phyloP scores from a whole-genome alignment of 2,888 invertebrate species.

The Zaprionus bogoriensis region DNA sequence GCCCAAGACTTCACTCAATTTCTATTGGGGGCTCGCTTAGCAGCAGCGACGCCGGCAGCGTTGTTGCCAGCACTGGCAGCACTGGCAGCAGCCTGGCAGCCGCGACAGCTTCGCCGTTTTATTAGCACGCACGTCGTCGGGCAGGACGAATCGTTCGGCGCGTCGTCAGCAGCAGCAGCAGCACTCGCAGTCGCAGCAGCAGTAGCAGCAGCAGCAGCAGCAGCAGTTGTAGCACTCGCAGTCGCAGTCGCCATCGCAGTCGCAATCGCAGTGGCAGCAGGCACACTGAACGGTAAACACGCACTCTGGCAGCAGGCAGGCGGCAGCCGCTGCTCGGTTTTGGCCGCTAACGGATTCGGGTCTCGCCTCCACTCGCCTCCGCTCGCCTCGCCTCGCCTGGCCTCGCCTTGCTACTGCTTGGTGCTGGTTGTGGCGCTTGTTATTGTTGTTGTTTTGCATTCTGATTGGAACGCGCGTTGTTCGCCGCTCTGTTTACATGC shows the following conservation, averaged over 20 bases:
- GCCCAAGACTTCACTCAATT: constrained; percentile 27
- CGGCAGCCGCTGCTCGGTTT: constrained; percentile 31
- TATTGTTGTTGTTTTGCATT: neutral
- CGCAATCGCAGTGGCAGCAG: neutral
- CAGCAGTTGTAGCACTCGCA: constrained; percentile 22
- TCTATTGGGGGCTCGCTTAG: neutral
- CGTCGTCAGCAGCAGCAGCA: constrained; percentile 38
- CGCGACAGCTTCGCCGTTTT: constrained; percentile 47
- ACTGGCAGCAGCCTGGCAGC: constrained; percentile 39
- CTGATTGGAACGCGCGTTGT: neutral
- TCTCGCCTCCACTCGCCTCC: constrained; percentile 24
- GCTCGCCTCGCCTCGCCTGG: constrained; percentile 11
- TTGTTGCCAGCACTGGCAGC: constrained; percentile 30
- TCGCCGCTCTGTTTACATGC: constrained; percentile 3
- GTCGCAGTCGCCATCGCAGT: neutral
- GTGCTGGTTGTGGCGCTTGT: neutral
- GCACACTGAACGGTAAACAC: neutral
- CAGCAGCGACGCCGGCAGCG: constrained; percentile 14
- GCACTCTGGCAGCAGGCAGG: neutral
- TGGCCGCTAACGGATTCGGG: constrained; percentile 3
- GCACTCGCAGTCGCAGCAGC: constrained; percentile 11
- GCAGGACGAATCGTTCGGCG: constrained; percentile 72
- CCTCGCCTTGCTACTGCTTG: constrained; percentile 12
- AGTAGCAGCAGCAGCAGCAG: constrained; percentile 17
- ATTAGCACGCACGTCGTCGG: constrained; percentile 77